phyloP scores from a whole-genome alignment of 2,888 invertebrate species.

The Drosophila merina region DNA sequence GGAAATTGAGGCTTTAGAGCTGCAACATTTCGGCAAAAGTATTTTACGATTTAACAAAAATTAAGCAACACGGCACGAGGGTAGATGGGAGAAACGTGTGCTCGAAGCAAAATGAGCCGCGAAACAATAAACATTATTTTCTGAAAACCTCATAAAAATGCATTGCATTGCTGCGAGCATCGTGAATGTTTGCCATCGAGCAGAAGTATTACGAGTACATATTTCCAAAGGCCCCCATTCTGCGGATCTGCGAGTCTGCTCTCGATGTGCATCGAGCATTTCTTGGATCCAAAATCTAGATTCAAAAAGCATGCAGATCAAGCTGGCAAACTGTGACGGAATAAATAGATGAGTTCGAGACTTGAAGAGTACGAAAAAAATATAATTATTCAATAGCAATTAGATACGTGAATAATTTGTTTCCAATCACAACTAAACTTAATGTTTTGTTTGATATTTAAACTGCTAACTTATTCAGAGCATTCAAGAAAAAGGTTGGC shows the following conservation, averaged over 20 bases:
- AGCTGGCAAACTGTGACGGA: constrained; percentile 11
- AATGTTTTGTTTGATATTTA: background rate
- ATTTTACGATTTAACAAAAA: constrained; percentile 9
- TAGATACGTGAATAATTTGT: background rate
- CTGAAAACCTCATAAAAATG: constrained; percentile 15
- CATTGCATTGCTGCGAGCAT: constrained; percentile 7
- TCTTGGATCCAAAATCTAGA: constrained; percentile 8
- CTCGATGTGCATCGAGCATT: constrained; percentile 58
- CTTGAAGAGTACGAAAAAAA: no score
- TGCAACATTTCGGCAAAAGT: no score
- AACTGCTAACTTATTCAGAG: constrained; percentile 1
- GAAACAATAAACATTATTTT: constrained; percentile 6
- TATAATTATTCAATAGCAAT: background rate
- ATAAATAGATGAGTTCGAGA: background rate
- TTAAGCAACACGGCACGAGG: constrained; percentile 11
- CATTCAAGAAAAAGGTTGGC: background rate
- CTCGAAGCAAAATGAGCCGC: constrained; percentile 12
- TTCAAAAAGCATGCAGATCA: constrained; percentile 17
- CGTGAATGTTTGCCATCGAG: constrained; percentile 10
- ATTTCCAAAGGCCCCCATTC: constrained; percentile 67
- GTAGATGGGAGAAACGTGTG: constrained; percentile 45
- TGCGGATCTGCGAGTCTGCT: constrained; percentile 39
- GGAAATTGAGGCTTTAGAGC: constrained; percentile 1
- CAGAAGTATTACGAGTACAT: constrained; percentile 31
- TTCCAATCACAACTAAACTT: background rate